Evolutionary conservation across 2,888 invertebrate genomes (phyloP).

Genomic region (Ryuthela nishihirai): DNA sequence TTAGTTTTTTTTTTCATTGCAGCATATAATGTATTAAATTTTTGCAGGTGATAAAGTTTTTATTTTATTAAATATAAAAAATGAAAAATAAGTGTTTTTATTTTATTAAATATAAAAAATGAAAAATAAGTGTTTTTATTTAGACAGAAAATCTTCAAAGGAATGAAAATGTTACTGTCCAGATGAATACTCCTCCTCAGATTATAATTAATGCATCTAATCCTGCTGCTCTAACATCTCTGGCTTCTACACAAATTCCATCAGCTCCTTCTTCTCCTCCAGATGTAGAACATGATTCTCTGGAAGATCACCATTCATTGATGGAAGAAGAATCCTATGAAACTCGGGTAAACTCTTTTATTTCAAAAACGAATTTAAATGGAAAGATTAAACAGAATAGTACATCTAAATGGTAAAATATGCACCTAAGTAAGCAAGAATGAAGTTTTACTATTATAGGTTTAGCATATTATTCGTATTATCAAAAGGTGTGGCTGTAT

Average conservation of each 20-base stretch:
- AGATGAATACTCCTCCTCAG: conserved; percentile 45
- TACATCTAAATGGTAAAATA: no score
- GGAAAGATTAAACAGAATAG: no score
- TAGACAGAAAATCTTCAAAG: conserved; percentile 39
- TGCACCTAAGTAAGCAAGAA: no score
- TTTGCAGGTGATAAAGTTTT: no score
- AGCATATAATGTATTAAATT: no score
- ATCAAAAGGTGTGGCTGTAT: no score
- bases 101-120: background rate
- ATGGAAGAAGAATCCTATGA: conserved; percentile 14
- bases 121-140: background rate
- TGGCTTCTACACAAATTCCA: conserved; percentile 31
- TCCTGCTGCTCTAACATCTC: conserved; percentile 14
- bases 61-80: background rate
- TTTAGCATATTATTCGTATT: no score
- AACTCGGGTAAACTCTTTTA: conserved; percentile 6
- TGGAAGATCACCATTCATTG: conserved; percentile 12
- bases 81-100: background rate
- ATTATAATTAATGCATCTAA: conserved; percentile 43
- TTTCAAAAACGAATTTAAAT: no score
- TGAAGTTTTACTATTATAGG: no score
- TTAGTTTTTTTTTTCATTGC: no score
- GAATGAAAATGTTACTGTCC: conserved; percentile 44
- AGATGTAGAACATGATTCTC: conserved; percentile 3
- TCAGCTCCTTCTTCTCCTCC: conserved; percentile 25